These are phyloP conservation scores for Cheilosia vernalis DNA, from an alignment of 2,888 invertebrate genomes.

Conservation along the genomic window DNA sequence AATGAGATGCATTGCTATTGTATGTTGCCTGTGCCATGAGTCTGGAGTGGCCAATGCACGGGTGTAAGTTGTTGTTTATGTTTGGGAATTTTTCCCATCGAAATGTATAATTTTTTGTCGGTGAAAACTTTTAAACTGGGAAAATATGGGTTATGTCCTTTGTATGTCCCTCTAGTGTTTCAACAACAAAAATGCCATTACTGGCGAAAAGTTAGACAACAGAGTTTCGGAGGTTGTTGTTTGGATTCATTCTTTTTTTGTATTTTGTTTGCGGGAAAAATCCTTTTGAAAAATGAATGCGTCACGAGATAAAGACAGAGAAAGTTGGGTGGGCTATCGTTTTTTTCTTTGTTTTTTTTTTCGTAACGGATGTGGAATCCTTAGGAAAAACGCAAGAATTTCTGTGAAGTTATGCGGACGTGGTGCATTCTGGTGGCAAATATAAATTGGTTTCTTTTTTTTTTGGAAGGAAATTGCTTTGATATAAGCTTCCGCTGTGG, in stretches of 20 bases:
- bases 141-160: constrained; percentile 70
- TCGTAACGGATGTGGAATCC: constrained; percentile 64
- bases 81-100: constrained; percentile 13
- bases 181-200: constrained; percentile 63
- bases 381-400: constrained; percentile 11
- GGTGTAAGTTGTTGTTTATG: constrained; percentile 56
- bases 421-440: constrained; percentile 31
- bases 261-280: constrained; percentile 14
- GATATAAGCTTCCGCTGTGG: neutral
- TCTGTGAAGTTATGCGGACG: constrained; percentile 6
- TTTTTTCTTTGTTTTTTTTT: constrained; percentile 53
- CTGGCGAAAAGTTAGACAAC: constrained; percentile 68
- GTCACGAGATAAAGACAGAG: constrained; percentile 28
- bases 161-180: constrained; percentile 47
- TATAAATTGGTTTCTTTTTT: constrained; percentile 4
- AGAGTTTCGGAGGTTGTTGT: constrained; percentile 30
- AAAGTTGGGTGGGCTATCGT: constrained; percentile 61
- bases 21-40: constrained; percentile 10
- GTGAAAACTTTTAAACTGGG: constrained; percentile 35
- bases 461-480: neutral
- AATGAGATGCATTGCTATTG: constrained; percentile 71
- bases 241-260: constrained; percentile 17
- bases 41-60: constrained; percentile 5
- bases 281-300: constrained; percentile 68
- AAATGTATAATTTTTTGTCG: neutral